Base-by-base conservation (phyloP, 2,888 invertebrate species). In the Autographa pulchrina region DNA sequence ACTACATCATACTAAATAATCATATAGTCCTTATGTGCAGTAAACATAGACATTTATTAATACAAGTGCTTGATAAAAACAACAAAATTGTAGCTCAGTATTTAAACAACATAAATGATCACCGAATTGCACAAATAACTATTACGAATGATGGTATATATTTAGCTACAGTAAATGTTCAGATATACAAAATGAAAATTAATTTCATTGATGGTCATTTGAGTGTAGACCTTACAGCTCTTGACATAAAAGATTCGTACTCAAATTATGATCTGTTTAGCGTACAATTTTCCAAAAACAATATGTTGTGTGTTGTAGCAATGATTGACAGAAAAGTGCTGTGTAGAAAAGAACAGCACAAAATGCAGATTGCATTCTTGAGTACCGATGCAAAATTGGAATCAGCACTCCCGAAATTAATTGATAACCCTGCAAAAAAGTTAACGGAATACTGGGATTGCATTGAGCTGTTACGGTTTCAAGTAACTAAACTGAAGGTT, bases 21-120 rank as follows among this genome's bases (percentile, higher is more conserved):
- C 86, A 90, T 48, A 76, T 91, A 8, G 66, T 93, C 64, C 67
- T 94, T 35, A 20, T 93, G 2, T 94, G 81, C 71, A 89, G 86
- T 68, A 96, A 96, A 88, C 87, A 94, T 67, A 91, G 95, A 84
- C 92, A 95, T 88, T 80, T 96, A 65, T 48, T 94, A 1, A 75
- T 88, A 9, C 87, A 91, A 75, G 68, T 91, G 68, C 75, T 94
- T 35, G 89, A 92, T 73, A 68, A 83, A 13, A 72, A 88, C 14
- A 88, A 86, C 59, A 88, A 86, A 59, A 72, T 92, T 7, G 11
- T 92, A 41, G 85, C 88, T 7, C 88, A 94, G 72, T 83, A 82
- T 76, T 60, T 91, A 1, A 86, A 89, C 43, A 92, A 92, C 72
- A 72, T 95, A 0, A 94, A 94, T 84, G 95, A 95, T 82, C 81